phyloP scores from a whole-genome alignment of 2,113 vertebrate species.

The Callorhinus ursinus region DNA sequence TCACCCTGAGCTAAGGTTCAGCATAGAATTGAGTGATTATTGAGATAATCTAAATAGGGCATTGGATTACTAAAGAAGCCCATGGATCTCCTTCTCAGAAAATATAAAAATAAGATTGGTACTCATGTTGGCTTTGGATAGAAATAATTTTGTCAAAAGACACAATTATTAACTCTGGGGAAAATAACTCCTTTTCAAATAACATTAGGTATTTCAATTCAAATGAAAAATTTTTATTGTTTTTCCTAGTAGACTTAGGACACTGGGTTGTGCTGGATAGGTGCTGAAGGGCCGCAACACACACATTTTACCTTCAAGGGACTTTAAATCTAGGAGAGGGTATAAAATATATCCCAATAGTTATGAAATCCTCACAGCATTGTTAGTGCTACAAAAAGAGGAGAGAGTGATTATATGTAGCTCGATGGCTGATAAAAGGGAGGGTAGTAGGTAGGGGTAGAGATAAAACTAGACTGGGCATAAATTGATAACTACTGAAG shows the following conservation, averaged over 20 bases:
- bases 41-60: conserved; percentile 74
- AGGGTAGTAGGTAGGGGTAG: not conserved
- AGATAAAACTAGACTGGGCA: not conserved
- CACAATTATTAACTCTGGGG: conserved; percentile 8
- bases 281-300: not conserved
- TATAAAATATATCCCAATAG: not conserved
- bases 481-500: not conserved
- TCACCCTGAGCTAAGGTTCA: conserved; percentile 76
- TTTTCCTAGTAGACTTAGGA: not conserved
- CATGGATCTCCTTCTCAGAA: conserved; percentile 50
- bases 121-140: conserved; percentile 48
- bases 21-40: conserved; percentile 79
- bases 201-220: conserved; percentile 24
- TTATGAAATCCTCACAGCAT: not conserved
- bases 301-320: conserved; percentile 25
- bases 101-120: conserved; percentile 71
- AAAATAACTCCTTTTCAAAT: conserved; percentile 52
- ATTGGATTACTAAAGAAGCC: conserved; percentile 71
- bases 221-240: not conserved
- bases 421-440: not conserved
- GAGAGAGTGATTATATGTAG: not conserved
- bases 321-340: conserved; percentile 40
- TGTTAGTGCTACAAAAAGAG: not conserved
- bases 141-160: conserved; percentile 57
- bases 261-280: not conserved